Conservation (phyloP, 2,113 vertebrate genomes). For the Sula dactylatra region DNA sequence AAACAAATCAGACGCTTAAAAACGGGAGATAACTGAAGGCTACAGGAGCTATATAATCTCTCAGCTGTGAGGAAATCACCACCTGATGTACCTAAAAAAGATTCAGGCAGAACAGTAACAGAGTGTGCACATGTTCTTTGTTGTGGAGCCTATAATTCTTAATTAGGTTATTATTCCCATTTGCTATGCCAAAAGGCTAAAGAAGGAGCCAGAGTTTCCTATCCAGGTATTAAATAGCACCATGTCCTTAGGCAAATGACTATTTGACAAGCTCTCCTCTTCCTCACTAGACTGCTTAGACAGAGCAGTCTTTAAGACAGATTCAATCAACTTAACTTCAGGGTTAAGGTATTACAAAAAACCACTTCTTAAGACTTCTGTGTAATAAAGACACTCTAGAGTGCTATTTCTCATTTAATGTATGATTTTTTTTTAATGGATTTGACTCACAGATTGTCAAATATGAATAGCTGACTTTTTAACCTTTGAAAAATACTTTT, state of each 20-base stretch:
- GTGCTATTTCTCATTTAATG: background rate
- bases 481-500: background rate
- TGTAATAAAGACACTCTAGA: background rate
- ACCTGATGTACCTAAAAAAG: background rate
- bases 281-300: background rate
- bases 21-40: background rate
- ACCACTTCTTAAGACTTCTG: background rate
- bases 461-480: conserved; percentile 1
- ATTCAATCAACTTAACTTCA: background rate
- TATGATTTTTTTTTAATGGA: background rate
- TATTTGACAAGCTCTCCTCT: background rate
- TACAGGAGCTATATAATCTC: background rate
- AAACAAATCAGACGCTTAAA: background rate
- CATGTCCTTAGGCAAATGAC: background rate
- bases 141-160: background rate
- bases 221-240: background rate
- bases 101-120: background rate
- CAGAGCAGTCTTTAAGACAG: background rate
- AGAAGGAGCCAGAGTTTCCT: background rate
- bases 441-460: conserved; percentile 5
- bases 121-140: background rate
- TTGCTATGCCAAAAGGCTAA: background rate
- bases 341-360: background rate
- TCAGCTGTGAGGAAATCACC: background rate
- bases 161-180: background rate